These are phyloP conservation scores for Apoderus coryli DNA, from an alignment of 2,888 invertebrate genomes.

Conservation along the genomic window DNA sequence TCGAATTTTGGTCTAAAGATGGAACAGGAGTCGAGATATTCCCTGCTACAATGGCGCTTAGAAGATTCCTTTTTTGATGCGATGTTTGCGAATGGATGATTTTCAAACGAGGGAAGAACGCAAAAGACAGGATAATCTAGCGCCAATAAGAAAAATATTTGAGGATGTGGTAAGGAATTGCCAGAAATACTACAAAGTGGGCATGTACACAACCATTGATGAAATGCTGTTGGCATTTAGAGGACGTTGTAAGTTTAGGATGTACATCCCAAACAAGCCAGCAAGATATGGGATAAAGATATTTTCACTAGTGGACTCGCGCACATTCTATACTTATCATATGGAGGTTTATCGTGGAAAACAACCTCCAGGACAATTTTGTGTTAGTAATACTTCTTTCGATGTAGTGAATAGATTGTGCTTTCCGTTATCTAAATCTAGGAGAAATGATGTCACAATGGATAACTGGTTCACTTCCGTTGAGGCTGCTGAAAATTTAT, in stretches of 20 bases:
- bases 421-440: slow-evolving; percentile 6
- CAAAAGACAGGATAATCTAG: slow-evolving; percentile 3
- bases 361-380: slow-evolving; percentile 5
- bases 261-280: slow-evolving; percentile 10
- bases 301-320: slow-evolving; percentile 6
- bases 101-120: slow-evolving; percentile 7
- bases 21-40: slow-evolving; percentile 18
- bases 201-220: slow-evolving; percentile 6
- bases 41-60: slow-evolving; percentile 16
- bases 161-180: slow-evolving; percentile 6
- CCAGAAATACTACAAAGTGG: slow-evolving; percentile 8
- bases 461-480: slow-evolving; percentile 11
- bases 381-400: slow-evolving; percentile 5
- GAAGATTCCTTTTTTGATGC: slow-evolving; percentile 14
- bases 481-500: slow-evolving; percentile 9
- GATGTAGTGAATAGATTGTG: slow-evolving; percentile 7
- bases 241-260: slow-evolving; percentile 8
- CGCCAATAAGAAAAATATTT: slow-evolving; percentile 1
- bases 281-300: slow-evolving; percentile 10
- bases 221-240: slow-evolving; percentile 8
- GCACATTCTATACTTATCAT: slow-evolving; percentile 8
- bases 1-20: slow-evolving; percentile 18
- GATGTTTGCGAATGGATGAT: slow-evolving; percentile 6
- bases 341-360: slow-evolving; percentile 9
- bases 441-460: slow-evolving; percentile 10